Evolutionary conservation across 2,888 invertebrate species (phyloP), one percentile per base, ranked within the genome.

Genomic region (Dasysyrphus albostriatus): DNA sequence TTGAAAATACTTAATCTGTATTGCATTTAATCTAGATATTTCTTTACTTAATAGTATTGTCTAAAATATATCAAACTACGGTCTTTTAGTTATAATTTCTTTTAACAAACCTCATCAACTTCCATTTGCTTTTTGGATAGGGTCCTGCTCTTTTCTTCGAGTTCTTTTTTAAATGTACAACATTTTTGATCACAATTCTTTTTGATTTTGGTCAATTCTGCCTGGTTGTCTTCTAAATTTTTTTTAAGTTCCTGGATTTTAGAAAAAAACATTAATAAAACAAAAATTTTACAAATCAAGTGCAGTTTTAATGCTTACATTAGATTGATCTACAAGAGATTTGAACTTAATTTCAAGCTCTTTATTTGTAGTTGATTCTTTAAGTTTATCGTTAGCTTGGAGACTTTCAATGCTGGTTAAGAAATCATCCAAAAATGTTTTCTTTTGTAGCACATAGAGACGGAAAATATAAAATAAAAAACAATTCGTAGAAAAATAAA

Each of bases 91-190:
- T 3, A 24, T 24, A 32, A 32, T 32, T 32, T 32, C 12, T 12
- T 12, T 16, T 3, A 16, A 16, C 47, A 16, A 8, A 85, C 84
- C 76, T 81, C 81, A 32, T 85, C 67, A n/a, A 49, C 16, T 47
- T 85, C 84, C 5, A 1, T 0, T n/a, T 61, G 56, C 24, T 61
- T 76, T 2, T 39, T 44, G 5, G 0, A 12, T 6, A 72, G n/a
- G 10, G 10, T 49, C 8, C 49, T 74, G 3, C 61, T 59, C 42
- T 14, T 76, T n/a, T 69, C 73, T 24, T 81, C 76, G 2, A 77
- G 47, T 16, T 77, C 84, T 29, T 63, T 81, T 16, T 56, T 72
- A 19, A 54, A 16, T 1, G 6, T 2, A 7, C 7, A 42, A 0
- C 7, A 61, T n/a, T 73, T 77, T 7, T 59, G 59, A 7, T 76